phyloP scores from a whole-genome alignment of 2,888 invertebrate genomes.

The Euproctis similis region DNA sequence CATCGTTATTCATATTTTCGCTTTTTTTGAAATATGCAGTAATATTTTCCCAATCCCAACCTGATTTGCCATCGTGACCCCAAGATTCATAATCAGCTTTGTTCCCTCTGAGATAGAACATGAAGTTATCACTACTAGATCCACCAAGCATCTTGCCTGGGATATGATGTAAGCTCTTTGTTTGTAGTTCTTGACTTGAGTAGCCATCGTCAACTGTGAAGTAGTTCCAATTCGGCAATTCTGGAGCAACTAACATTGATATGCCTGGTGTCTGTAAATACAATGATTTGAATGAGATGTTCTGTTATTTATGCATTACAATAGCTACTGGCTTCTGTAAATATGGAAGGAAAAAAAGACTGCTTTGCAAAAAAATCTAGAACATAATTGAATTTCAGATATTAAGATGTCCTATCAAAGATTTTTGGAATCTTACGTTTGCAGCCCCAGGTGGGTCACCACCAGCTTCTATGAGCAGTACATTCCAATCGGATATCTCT shows the following conservation, averaged over 20 bases:
- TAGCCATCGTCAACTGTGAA: slow-evolving; percentile 31
- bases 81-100: slow-evolving; percentile 79
- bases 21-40: slow-evolving; percentile 41
- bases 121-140: slow-evolving; percentile 77
- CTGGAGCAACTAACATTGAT: slow-evolving; percentile 15
- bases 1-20: slow-evolving; percentile 25
- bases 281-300: too few relatives aligned
- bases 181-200: slow-evolving; percentile 30
- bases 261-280: slow-evolving; percentile 29
- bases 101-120: slow-evolving; percentile 80
- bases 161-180: slow-evolving; percentile 44
- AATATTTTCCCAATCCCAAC: slow-evolving; percentile 41
- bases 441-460: slow-evolving; percentile 55
- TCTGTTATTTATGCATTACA: too few relatives aligned
- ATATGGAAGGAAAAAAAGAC: too few relatives aligned
- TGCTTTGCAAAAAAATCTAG: too few relatives aligned
- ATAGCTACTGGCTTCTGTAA: too few relatives aligned
- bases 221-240: slow-evolving; percentile 79
- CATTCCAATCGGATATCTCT: slow-evolving; percentile 26
- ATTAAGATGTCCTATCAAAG: too few relatives aligned
- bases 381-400: too few relatives aligned
- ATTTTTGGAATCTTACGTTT: slow-evolving; percentile 60
- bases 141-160: slow-evolving; percentile 81
- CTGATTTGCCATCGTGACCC: slow-evolving; percentile 77
- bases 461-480: slow-evolving; percentile 34